A percentile compares a stretch with the other conserved stretches of the same genome.
These are phyloP conservation scores for Tachycineta bicolor DNA, from an alignment of 2,113 vertebrate genomes.

Conservation along the genomic window DNA sequence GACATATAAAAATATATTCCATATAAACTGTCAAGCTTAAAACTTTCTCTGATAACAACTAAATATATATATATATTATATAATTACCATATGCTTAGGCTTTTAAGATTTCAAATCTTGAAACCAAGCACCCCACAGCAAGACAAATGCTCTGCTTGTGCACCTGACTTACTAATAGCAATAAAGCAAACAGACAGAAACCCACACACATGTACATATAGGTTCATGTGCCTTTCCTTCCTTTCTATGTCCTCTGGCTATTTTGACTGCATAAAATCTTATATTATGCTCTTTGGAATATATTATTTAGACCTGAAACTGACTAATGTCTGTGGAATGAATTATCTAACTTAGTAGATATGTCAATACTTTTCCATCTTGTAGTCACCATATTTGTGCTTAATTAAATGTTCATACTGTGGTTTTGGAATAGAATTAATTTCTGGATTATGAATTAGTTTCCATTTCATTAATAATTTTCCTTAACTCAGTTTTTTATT, in stretches of 20 bases:
- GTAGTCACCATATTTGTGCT: neutral
- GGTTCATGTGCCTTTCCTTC: neutral
- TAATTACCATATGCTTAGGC: neutral
- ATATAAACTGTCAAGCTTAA: neutral
- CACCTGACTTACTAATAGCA: neutral
- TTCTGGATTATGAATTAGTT: neutral
- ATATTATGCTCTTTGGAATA: neutral
- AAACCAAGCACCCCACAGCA: neutral
- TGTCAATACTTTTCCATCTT: neutral
- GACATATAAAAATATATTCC: neutral
- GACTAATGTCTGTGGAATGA: neutral
- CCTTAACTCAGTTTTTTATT: neutral
- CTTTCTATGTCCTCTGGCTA: neutral
- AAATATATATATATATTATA: neutral
- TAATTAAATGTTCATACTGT: neutral
- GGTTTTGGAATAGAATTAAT: neutral
- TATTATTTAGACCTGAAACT: neutral
- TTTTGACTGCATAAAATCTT: neutral
- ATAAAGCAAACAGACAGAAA: neutral
- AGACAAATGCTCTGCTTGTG: neutral
- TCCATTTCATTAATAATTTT: neutral
- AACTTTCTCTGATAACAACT: neutral
- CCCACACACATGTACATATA: neutral
- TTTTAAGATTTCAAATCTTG: neutral
- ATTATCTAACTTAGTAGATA: neutral